phyloP scores from a whole-genome alignment of 2,888 invertebrate species.

The Drosophila paranaensis region DNA sequence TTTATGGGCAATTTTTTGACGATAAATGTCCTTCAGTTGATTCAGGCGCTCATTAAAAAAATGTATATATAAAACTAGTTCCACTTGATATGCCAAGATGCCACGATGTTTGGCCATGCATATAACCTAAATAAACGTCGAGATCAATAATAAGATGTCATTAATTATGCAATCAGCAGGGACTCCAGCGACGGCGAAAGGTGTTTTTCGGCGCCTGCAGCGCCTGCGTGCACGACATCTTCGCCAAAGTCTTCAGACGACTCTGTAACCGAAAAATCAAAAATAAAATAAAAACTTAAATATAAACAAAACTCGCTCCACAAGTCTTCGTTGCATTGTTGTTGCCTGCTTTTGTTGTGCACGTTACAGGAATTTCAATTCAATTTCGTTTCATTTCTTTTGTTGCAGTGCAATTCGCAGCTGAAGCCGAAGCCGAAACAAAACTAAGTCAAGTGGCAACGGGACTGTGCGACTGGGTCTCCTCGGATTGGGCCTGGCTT shows the following conservation, averaged over 20 bases:
- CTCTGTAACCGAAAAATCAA: conserved; percentile 27
- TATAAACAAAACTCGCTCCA: conserved; percentile 21
- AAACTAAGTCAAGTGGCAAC: conserved; percentile 62
- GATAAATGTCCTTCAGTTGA: conserved; percentile 34
- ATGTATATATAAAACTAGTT: conserved; percentile 43
- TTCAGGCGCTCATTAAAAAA: conserved; percentile 31
- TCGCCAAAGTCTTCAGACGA: conserved; percentile 23
- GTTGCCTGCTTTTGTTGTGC: conserved; percentile 54
- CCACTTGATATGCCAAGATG: conserved; percentile 12
- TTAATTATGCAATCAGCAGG: conserved; percentile 74
- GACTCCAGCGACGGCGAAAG: conserved; percentile 56
- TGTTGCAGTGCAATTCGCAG: conserved; percentile 8
- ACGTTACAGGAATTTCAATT: conserved; percentile 77
- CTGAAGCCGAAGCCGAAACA: conserved; percentile 34
- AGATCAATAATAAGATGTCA: conserved; percentile 69
- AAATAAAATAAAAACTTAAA: conserved; percentile 6
- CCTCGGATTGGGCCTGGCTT: conserved; percentile 6
- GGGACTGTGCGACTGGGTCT: conserved; percentile 24
- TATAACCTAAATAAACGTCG: conserved; percentile 73
- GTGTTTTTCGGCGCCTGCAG: conserved; percentile 65
- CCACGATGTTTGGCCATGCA: conserved; percentile 33
- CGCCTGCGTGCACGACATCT: conserved; percentile 49
- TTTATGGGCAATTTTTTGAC: conserved; percentile 21
- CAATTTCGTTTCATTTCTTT: conserved; percentile 55
- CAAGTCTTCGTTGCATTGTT: conserved; percentile 23